These are phyloP conservation scores for Eristalinus aeneus DNA, from an alignment of 2,888 invertebrate species.

Conservation along the genomic window DNA sequence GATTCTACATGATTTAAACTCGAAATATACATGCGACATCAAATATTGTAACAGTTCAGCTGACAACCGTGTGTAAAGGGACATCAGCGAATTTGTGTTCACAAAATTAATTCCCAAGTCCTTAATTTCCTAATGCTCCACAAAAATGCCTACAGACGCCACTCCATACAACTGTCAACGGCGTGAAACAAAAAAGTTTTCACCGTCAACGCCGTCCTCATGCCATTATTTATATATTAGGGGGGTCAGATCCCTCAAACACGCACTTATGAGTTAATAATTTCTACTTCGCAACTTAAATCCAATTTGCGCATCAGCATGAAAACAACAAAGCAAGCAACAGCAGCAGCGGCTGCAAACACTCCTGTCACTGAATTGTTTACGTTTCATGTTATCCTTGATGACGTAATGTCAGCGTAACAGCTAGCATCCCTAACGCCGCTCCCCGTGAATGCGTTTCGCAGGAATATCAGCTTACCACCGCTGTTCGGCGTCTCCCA, in stretches of 20 bases:
- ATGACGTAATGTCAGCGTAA: slow-evolving; percentile 32
- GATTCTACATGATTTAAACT: no score
- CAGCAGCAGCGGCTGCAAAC: neutral
- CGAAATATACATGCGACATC: no score
- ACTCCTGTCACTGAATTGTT: neutral
- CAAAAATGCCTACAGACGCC: no score
- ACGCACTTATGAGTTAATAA: neutral
- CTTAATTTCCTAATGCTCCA: no score
- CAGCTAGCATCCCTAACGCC: neutral
- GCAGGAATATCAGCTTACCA: slow-evolving; percentile 54
- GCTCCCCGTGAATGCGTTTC: slow-evolving; percentile 20
- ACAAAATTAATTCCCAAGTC: no score
- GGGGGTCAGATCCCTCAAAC: neutral
- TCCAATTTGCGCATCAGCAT: slow-evolving; percentile 5
- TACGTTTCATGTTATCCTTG: slow-evolving; percentile 15
- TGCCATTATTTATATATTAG: neutral
- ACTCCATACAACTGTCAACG: no score
- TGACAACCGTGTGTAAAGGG: no score
- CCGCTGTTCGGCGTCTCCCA: neutral
- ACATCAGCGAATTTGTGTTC: no score
- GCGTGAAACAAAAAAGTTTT: no score
- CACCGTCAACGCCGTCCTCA: neutral
- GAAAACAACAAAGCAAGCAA: neutral
- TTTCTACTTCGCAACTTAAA: neutral
- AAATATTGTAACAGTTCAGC: no score